Conservation (phyloP, 2,888 invertebrate species). For the Congeria kusceri region DNA sequence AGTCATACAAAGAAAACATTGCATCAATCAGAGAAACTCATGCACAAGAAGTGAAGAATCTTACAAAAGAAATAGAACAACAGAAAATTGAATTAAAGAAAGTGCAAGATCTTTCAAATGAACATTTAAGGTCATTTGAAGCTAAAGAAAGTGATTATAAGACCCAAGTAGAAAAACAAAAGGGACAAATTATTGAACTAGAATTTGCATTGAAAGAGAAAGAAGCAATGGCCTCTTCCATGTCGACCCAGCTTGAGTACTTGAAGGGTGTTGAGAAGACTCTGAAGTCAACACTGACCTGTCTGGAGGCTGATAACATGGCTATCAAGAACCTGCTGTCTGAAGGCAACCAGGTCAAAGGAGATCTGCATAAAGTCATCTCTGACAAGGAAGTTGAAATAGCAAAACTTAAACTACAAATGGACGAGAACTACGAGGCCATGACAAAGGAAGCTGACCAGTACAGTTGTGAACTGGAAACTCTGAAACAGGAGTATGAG, state of each 20-base stretch:
- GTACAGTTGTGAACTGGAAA: constrained; percentile 9
- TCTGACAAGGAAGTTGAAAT: constrained; percentile 38
- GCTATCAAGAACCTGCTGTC: constrained; percentile 31
- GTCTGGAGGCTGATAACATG: constrained; percentile 36
- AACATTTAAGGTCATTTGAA: constrained; percentile 2
- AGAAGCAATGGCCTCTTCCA: constrained; percentile 32
- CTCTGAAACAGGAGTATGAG: constrained; percentile 8
- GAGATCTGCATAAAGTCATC: constrained; percentile 33
- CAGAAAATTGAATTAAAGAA: constrained; percentile 8
- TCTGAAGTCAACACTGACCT: constrained; percentile 19
- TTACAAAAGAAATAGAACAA: not conserved
- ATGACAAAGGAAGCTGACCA: not conserved
- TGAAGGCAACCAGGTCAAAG: constrained; percentile 26
- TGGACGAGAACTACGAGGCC: not conserved
- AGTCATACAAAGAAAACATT: not conserved
- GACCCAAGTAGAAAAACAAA: constrained; percentile 20
- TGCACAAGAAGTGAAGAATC: not conserved
- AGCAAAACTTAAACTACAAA: constrained; percentile 13
- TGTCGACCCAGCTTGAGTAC: constrained; percentile 42
- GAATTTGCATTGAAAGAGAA: constrained; percentile 49
- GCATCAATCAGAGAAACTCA: not conserved
- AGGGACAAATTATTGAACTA: constrained; percentile 34
- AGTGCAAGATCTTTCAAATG: not conserved
- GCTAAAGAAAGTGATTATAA: constrained; percentile 26
- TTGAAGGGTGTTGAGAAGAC: constrained; percentile 38